phyloP scores from a whole-genome alignment of 64 coral and sea anemone species.

The Platygyra sinensis region DNA sequence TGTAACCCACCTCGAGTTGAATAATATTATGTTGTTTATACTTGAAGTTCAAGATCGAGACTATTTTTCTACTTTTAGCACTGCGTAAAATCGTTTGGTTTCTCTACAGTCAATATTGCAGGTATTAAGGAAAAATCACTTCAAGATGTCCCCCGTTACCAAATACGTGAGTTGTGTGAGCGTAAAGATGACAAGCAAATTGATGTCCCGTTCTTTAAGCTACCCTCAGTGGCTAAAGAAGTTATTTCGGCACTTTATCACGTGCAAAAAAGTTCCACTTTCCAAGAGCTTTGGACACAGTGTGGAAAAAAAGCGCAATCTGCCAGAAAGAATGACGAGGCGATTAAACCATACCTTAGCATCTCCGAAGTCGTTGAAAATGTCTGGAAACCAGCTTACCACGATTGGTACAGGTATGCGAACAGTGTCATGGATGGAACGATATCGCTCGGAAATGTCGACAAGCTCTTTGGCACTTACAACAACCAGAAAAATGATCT shows the following conservation, averaged over 20 bases:
- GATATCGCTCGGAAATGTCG: slow-evolving; percentile 19
- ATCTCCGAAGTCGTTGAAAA: slow-evolving; percentile 13
- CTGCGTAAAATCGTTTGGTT: background rate
- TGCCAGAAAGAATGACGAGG: slow-evolving; percentile 7
- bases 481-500: background rate
- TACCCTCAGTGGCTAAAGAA: background rate
- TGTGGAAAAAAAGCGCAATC: background rate
- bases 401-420: slow-evolving; percentile 1
- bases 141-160: background rate
- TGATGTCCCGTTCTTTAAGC: slow-evolving; percentile 21
- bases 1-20: too few species aligned
- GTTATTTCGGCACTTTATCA: background rate
- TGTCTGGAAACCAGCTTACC: slow-evolving; percentile 30
- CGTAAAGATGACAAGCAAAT: background rate
- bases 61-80: background rate
- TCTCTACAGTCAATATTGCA: background rate
- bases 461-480: slow-evolving; percentile 31
- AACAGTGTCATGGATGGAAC: background rate
- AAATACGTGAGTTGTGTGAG: slow-evolving; percentile 7
- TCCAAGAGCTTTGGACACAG: slow-evolving; percentile 38
- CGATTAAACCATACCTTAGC: background rate
- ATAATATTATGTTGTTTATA: too few species aligned
- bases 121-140: background rate
- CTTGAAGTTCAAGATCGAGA: background rate
- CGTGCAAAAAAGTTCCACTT: slow-evolving; percentile 3